Percentiles rank a stretch among this genome's conserved stretches.
These are phyloP conservation scores for Chloroclystis v-ata DNA, from an alignment of 2,888 invertebrate species.

Conservation along the genomic window DNA sequence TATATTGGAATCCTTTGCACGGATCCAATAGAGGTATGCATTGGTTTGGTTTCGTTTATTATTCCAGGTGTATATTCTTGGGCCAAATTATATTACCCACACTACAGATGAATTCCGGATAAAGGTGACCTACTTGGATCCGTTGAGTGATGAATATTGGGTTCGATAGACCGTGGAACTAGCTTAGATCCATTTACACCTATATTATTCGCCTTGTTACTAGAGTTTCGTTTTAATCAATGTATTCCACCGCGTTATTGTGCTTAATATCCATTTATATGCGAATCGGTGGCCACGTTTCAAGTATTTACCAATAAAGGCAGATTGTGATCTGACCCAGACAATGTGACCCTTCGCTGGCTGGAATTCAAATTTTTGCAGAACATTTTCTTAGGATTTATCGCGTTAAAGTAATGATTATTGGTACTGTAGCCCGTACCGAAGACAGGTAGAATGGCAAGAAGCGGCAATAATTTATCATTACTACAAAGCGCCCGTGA, in stretches of 20 bases:
- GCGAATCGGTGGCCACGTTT: conserved; percentile 10
- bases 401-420: conserved; percentile 28
- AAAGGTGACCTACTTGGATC: conserved; percentile 34
- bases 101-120: conserved; percentile 33
- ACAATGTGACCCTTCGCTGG: conserved; percentile 21
- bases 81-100: conserved; percentile 27
- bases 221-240: conserved; percentile 11
- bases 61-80: conserved; percentile 31
- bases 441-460: conserved; percentile 33
- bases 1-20: conserved; percentile 20
- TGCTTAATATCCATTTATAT: conserved; percentile 13
- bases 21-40: conserved; percentile 15
- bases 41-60: conserved; percentile 24
- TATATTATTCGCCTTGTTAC: conserved; percentile 1
- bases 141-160: conserved; percentile 32
- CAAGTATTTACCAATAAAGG: conserved; percentile 23
- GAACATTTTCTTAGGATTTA: conserved; percentile 23
- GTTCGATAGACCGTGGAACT: conserved; percentile 5
- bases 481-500: conserved; percentile 54
- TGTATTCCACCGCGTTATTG: conserved; percentile 8
- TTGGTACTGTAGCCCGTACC: conserved; percentile 25
- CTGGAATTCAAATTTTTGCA: conserved; percentile 23
- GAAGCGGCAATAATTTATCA: conserved; percentile 54
- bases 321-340: conserved; percentile 27
- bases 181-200: conserved; percentile 6